Conservation (phyloP, 2,888 invertebrate species). For the Osmoderma eremita region DNA sequence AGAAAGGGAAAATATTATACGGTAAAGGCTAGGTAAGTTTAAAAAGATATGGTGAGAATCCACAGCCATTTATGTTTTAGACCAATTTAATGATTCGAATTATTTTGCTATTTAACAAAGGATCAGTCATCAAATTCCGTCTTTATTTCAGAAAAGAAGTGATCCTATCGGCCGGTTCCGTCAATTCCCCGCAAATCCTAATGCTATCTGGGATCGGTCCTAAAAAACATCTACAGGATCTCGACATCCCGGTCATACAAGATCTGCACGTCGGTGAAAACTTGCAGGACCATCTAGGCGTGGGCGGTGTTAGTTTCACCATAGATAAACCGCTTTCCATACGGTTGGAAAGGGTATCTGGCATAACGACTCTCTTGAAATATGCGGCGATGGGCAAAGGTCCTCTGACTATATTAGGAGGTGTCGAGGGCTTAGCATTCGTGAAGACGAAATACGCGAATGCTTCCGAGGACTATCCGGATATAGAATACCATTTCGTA, state of each 20-base stretch:
- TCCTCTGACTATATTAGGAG: constrained; percentile 86
- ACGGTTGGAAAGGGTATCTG: constrained; percentile 81
- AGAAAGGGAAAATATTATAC: constrained; percentile 77
- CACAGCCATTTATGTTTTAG: background rate
- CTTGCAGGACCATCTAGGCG: constrained; percentile 88
- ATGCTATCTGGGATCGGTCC: constrained; percentile 94
- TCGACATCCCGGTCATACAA: constrained; percentile 81
- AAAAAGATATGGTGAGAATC: background rate
- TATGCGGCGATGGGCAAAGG: constrained; percentile 87
- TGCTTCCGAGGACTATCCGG: constrained; percentile 82
- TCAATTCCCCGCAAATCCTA: constrained; percentile 92
- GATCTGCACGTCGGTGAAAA: constrained; percentile 87
- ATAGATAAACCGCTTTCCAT: constrained; percentile 83
- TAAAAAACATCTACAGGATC: constrained; percentile 74
- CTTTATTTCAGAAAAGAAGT: constrained; percentile 73
- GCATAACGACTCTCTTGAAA: constrained; percentile 80
- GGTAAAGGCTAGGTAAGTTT: constrained; percentile 70
- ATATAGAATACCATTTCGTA: constrained; percentile 89
- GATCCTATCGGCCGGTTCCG: constrained; percentile 88
- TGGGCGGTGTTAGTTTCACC: constrained; percentile 86
- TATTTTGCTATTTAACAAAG: background rate
- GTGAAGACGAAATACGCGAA: constrained; percentile 89
- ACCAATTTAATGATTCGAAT: too few relatives aligned
- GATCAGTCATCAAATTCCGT: constrained; percentile 47
- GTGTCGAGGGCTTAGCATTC: constrained; percentile 86